Conservation (phyloP, 2,113 vertebrate species). For the Danio rerio region GRCz12tu NC_133180.1:39365501-39366000, state of each 20-base stretch:
- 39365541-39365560: too few relatives aligned
- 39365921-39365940: neutral
- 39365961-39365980: neutral
- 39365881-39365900: slow-evolving; percentile 15
- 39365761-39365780: slow-evolving; percentile 17
- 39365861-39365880: neutral
- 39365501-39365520: too few relatives aligned
- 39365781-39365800: slow-evolving; percentile 3
- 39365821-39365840: slow-evolving; percentile 1
- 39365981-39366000: too few relatives aligned
- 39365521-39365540: too few relatives aligned
- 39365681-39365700: too few relatives aligned
- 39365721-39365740: neutral
- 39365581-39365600: too few relatives aligned
- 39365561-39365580: too few relatives aligned
- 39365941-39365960: neutral
- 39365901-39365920: slow-evolving; percentile 19
- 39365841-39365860: neutral
- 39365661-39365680: too few relatives aligned
- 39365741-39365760: neutral
- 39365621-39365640: too few relatives aligned
- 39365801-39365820: neutral
- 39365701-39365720: too few relatives aligned
- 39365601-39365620: too few relatives aligned
- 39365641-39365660: too few relatives aligned